A percentile compares a stretch with the other conserved stretches of the same genome.
Evolutionary conservation across 2,113 vertebrate genomes (phyloP).

Genomic region (Passer domesticus): DNA sequence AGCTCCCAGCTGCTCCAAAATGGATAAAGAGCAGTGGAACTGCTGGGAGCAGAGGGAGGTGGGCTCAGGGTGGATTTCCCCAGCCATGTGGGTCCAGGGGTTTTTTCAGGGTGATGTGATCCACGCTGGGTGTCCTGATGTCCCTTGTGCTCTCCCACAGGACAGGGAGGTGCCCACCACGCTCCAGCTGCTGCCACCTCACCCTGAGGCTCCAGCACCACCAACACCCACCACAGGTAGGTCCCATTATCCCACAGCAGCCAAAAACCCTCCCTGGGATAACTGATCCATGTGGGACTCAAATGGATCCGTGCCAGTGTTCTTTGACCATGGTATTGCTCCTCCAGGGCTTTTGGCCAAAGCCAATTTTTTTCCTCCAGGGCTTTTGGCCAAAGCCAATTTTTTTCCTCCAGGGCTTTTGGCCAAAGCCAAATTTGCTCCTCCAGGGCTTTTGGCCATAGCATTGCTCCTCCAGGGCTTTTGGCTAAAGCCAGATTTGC

Average conservation of each 20-base stretch:
- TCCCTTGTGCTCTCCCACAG: not conserved
- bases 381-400: too few relatives aligned
- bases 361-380: too few relatives aligned
- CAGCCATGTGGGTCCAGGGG: rapidly evolving
- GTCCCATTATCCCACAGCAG: not conserved
- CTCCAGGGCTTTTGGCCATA: too few relatives aligned
- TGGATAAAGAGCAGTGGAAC: not conserved
- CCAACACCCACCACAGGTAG: not conserved
- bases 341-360: not conserved
- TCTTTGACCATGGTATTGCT: rapidly evolving
- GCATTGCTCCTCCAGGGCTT: too few relatives aligned
- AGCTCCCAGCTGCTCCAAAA: not conserved
- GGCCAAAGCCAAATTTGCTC: too few relatives aligned
- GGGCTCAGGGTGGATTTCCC: not conserved
- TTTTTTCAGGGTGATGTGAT: not conserved
- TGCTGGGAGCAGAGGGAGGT: not conserved
- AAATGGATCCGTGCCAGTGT: rapidly evolving
- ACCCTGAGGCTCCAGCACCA: not conserved
- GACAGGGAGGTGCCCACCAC: not conserved
- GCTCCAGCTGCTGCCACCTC: not conserved
- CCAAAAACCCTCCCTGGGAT: not conserved
- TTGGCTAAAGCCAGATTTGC: too few relatives aligned
- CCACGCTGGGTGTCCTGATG: not conserved
- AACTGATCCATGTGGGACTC: too few relatives aligned
- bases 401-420: too few relatives aligned